Conservation (phyloP, 2,113 vertebrate species). For the Notothenia coriiceps region DNA sequence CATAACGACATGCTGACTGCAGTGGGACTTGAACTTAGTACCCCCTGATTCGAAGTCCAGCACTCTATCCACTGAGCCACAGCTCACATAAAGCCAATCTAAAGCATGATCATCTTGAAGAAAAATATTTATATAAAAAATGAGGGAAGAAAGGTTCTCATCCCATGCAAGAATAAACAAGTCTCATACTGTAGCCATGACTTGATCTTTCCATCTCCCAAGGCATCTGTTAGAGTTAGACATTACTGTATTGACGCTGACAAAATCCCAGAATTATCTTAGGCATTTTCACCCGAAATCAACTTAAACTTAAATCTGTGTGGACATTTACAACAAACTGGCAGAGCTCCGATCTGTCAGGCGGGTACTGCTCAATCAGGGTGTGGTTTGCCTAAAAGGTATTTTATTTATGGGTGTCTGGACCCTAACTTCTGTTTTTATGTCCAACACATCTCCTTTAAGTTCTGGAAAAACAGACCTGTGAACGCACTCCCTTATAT, state of each 20-base stretch:
- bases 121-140: not conserved
- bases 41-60: too few relatives aligned
- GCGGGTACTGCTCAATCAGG: conserved; percentile 28
- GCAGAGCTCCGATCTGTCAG: conserved; percentile 8
- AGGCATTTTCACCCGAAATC: not conserved
- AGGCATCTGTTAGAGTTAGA: not conserved
- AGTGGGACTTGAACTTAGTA: too few relatives aligned
- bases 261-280: conserved; percentile 10
- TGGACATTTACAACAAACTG: conserved; percentile 6
- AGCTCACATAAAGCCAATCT: not conserved
- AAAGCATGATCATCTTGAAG: not conserved
- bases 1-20: too few relatives aligned
- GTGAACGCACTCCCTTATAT: conserved; percentile 34
- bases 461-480: conserved; percentile 50
- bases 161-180: not conserved
- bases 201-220: conserved; percentile 23
- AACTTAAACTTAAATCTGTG: conserved; percentile 13
- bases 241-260: not conserved
- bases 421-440: conserved; percentile 57
- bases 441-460: conserved; percentile 42
- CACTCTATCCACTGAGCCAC: too few relatives aligned
- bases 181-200: conserved; percentile 1
- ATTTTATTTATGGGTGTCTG: conserved; percentile 56
- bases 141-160: not conserved
- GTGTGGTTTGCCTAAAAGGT: conserved; percentile 37